phyloP scores from a whole-genome alignment of 2,113 vertebrate genomes.

The Arizona elegans region DNA sequence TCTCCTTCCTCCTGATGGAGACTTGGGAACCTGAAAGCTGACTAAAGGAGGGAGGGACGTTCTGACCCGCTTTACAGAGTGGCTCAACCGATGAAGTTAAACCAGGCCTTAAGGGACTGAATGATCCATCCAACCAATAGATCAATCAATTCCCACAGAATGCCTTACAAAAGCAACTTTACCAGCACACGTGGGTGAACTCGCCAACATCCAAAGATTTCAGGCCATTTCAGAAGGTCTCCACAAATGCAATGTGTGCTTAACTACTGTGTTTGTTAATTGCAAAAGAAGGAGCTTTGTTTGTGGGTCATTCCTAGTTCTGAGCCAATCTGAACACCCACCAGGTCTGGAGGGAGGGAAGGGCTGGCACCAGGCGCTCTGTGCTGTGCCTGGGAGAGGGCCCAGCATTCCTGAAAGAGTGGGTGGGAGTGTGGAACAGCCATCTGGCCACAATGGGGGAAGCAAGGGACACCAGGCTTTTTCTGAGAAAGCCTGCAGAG shows the following conservation, averaged over 20 bases:
- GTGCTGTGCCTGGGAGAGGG: slow-evolving; percentile 52
- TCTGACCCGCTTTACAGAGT: neutral
- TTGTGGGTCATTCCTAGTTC: neutral
- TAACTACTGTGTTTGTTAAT: neutral
- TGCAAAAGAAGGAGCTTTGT: neutral
- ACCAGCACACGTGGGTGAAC: neutral
- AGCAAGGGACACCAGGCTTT: neutral
- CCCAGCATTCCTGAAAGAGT: slow-evolving; percentile 45
- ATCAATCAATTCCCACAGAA: neutral
- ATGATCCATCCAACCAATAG: neutral
- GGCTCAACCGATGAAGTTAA: neutral
- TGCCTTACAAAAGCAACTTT: neutral
- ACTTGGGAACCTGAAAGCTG: neutral
- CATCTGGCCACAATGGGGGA: neutral
- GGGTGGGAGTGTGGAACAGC: neutral
- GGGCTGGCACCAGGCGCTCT: slow-evolving; percentile 61
- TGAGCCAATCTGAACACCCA: neutral
- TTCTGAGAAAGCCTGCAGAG: neutral
- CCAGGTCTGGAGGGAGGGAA: slow-evolving; percentile 54
- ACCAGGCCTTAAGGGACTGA: neutral
- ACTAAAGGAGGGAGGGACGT: neutral
- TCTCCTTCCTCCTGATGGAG: neutral
- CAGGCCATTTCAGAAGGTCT: neutral
- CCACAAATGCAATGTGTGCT: neutral
- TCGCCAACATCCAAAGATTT: neutral